phyloP scores from a whole-genome alignment of 1,140 invertebrate species.

The Sesamia nonagrioides region DNA sequence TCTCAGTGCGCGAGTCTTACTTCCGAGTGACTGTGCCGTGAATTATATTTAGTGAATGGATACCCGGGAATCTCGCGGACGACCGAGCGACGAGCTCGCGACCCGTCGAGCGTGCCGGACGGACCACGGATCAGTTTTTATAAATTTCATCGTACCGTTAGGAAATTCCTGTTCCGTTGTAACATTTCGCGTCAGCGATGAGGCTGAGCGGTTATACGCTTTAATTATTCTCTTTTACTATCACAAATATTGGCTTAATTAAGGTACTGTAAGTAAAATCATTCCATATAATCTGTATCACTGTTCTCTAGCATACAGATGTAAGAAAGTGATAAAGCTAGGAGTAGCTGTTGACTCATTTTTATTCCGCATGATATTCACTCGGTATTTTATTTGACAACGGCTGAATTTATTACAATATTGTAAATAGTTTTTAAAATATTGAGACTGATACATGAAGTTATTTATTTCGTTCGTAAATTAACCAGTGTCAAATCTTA shows the following conservation, averaged over 20 bases:
- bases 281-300: slow-evolving; percentile 68
- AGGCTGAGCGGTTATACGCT: slow-evolving; percentile 66
- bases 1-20: no score
- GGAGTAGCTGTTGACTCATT: slow-evolving; percentile 56
- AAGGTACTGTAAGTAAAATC: slow-evolving; percentile 65
- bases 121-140: slow-evolving; percentile 23
- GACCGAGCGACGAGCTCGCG: background rate
- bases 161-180: slow-evolving; percentile 41
- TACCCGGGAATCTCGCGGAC: background rate
- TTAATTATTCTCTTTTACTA: slow-evolving; percentile 68
- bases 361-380: slow-evolving; percentile 57
- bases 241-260: slow-evolving; percentile 67
- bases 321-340: slow-evolving; percentile 53
- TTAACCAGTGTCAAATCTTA: slow-evolving; percentile 82
- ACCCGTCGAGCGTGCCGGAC: slow-evolving; percentile 1
- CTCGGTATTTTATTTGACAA: slow-evolving; percentile 71
- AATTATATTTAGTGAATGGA: background rate
- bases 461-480: slow-evolving; percentile 84
- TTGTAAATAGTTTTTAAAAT: slow-evolving; percentile 85
- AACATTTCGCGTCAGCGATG: slow-evolving; percentile 56
- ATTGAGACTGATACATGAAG: slow-evolving; percentile 85
- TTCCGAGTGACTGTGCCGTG: slow-evolving; percentile 1
- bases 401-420: slow-evolving; percentile 78
- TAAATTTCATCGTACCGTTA: slow-evolving; percentile 9
- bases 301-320: slow-evolving; percentile 46